Evolutionary conservation across 1,140 invertebrate genomes (phyloP), one percentile per base, ranked within the genome.

Genomic region (Micrasema longulum): DNA sequence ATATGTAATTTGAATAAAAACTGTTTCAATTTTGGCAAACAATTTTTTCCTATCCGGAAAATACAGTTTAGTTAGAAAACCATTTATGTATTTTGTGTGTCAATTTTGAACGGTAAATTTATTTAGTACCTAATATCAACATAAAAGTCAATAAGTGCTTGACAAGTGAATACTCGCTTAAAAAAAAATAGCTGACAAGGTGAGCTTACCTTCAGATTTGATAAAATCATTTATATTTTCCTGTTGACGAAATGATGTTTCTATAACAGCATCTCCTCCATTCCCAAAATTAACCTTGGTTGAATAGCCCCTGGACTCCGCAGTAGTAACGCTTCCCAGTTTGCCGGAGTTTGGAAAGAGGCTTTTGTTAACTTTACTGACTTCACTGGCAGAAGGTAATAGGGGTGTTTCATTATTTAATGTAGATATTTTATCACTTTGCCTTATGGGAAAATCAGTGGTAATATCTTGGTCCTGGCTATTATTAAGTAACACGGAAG

Each of bases 261-360:
- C 80, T 22, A 85, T 81, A 22, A 80, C 81, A 1, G 83, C 78
- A 69, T 83, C 80, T 10, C 82, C 82, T 57, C 80, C 76, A 22
- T 57, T 57, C 9, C 83, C 83, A 67, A 76, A 80, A 83, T 88
- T 88, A 38, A 89, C 84, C 77, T 86, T 88, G 0, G 88, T 88
- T 0, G 87, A 88, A 77, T 86, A 88, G 10, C 86, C 86, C 76
- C 79, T 82, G 36, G 47, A 11, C 5, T 67, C 64, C n/a, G n/a
- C n/a, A n/a, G n/a, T n/a, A n/a, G n/a, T n/a, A n/a, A n/a, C n/a
- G n/a, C n/a, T n/a, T n/a, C n/a, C n/a, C n/a, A n/a, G n/a, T n/a
- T n/a, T n/a, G n/a, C n/a, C n/a, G 2, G 22, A 18, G 45, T 12
- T 14, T 12, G 57, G 14, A 9, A 11, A 12, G 7, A 52, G 64